Percentiles rank a stretch among this genome's conserved stretches.
These are phyloP conservation scores for Andrena bucephala DNA, from an alignment of 2,888 invertebrate genomes.

Conservation along the genomic window DNA sequence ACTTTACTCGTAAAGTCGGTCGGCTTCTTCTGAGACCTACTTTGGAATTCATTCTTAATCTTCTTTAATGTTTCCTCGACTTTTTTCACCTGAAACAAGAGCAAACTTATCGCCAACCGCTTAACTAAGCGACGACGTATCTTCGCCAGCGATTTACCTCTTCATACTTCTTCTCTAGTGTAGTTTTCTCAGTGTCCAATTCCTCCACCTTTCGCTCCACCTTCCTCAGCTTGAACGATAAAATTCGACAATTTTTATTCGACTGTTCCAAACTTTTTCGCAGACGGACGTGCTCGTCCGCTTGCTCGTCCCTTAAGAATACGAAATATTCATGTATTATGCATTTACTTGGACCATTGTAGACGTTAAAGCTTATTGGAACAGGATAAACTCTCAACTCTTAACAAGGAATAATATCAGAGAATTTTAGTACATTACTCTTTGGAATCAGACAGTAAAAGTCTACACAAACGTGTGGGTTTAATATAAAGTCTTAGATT, in stretches of 20 bases:
- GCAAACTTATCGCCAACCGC: not conserved
- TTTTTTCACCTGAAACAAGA: constrained; percentile 83
- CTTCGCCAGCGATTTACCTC: constrained; percentile 82
- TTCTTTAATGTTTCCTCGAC: constrained; percentile 89
- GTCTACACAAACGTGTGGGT: not conserved
- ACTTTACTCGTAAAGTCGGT: constrained; percentile 91
- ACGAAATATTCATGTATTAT: constrained; percentile 36
- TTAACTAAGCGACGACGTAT: not conserved
- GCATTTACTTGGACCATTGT: constrained; percentile 6
- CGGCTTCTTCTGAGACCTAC: constrained; percentile 90
- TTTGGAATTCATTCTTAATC: constrained; percentile 89
- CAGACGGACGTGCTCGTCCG: constrained; percentile 96
- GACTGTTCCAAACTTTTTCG: constrained; percentile 98
- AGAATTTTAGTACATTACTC: not conserved
- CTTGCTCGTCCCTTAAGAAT: constrained; percentile 94
- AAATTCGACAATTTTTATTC: constrained; percentile 98
- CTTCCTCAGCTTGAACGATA: constrained; percentile 99
- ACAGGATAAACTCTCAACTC: constrained; percentile 12
- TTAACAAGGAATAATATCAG: not conserved
- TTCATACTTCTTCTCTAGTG: constrained; percentile 89
- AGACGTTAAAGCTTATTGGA: not conserved
- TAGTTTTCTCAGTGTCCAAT: constrained; percentile 93
- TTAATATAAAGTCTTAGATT: not conserved
- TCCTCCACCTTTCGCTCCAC: constrained; percentile 95
- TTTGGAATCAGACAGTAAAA: not conserved